Conservation (phyloP, 2,797 vertebrate genomes). For the Tolypeutes matacus region DNA sequence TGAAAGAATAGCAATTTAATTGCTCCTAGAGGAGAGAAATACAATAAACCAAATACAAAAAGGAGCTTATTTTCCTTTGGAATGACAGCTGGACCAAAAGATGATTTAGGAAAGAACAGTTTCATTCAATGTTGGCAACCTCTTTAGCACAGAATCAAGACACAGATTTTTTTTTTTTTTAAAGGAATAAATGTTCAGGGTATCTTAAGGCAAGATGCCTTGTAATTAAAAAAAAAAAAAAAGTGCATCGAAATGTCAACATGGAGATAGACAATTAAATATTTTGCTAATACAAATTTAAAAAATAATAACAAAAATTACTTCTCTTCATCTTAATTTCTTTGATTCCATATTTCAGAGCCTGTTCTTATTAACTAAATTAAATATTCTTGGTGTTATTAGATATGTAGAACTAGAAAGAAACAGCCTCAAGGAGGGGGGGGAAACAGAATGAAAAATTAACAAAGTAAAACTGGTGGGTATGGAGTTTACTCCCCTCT, state of each 20-base stretch:
- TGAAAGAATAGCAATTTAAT: neutral
- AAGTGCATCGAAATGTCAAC: neutral
- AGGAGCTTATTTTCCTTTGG: neutral
- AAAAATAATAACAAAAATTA: neutral
- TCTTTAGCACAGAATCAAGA: neutral
- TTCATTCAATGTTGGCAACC: neutral
- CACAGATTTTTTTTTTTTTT: neutral
- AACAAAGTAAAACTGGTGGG: neutral
- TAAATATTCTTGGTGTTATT: neutral
- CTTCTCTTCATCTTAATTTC: neutral
- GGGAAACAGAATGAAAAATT: neutral
- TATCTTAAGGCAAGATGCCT: neutral
- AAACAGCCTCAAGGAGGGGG: neutral
- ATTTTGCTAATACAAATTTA: neutral
- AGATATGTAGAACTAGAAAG: neutral
- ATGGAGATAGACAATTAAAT: neutral
- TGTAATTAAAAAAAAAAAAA: neutral
- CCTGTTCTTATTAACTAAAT: neutral
- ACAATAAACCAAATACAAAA: neutral
- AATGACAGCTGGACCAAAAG: neutral
- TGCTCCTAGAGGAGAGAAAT: neutral
- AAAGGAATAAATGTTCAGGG: neutral
- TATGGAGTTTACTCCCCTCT: neutral
- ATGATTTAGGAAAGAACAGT: neutral
- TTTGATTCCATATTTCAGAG: neutral